Evolutionary conservation across 2,888 invertebrate species (phyloP).

Genomic region (Elysia crispata): DNA sequence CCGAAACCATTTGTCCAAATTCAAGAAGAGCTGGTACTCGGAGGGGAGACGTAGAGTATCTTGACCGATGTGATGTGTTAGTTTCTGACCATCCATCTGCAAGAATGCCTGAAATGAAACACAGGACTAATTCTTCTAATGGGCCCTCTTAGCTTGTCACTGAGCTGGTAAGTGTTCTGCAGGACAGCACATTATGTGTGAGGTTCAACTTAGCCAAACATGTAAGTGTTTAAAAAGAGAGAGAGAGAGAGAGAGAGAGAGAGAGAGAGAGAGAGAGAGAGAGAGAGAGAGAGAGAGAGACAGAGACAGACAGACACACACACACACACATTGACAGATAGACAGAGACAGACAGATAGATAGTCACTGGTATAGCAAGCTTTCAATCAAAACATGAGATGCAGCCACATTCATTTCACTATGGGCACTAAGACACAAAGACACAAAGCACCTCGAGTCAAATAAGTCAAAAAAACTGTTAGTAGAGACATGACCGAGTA

Average conservation of each 20-base stretch:
- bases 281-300: constrained; percentile 2
- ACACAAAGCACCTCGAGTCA: too few species aligned
- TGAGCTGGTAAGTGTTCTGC: too few species aligned
- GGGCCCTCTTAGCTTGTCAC: too few species aligned
- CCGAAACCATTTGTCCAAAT: constrained; percentile 71
- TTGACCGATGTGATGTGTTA: constrained; percentile 67
- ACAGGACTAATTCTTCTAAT: background rate
- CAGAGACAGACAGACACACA: background rate
- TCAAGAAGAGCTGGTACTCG: constrained; percentile 70
- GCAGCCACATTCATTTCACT: too few species aligned
- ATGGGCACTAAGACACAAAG: too few species aligned
- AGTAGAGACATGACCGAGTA: too few species aligned
- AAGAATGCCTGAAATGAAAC: constrained; percentile 64
- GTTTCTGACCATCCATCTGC: constrained; percentile 64
- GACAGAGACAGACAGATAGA: background rate
- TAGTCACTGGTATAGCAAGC: too few species aligned
- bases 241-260: background rate
- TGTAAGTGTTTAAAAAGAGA: background rate
- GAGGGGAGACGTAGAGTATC: constrained; percentile 66
- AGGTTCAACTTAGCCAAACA: too few species aligned
- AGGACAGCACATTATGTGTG: too few species aligned
- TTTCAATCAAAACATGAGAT: too few species aligned
- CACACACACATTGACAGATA: background rate
- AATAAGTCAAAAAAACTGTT: too few species aligned
- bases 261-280: background rate